Evolutionary conservation across 2,113 vertebrate species (phyloP).

Genomic region (Tragulus kanchil): DNA sequence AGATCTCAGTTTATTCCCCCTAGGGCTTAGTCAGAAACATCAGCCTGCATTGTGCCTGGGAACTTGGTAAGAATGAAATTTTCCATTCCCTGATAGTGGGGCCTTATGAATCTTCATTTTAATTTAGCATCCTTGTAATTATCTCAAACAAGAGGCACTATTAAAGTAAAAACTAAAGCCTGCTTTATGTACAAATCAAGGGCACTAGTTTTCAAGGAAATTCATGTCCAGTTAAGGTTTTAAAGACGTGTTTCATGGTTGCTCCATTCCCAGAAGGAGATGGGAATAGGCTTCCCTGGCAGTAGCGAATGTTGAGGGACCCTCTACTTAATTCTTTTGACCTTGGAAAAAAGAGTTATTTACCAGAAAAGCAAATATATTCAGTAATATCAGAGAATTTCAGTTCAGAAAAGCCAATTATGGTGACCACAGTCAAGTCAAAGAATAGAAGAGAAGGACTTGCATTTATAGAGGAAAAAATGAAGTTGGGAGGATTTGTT

Average conservation of each 20-base stretch:
- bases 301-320: background rate
- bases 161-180: background rate
- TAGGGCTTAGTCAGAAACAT: background rate
- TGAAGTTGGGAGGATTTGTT: background rate
- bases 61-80: background rate
- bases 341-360: background rate
- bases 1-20: background rate
- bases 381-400: background rate
- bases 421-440: background rate
- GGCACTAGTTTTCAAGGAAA: background rate
- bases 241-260: background rate
- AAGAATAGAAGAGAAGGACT: background rate
- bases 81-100: background rate
- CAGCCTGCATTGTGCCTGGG: no score
- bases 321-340: background rate
- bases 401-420: background rate
- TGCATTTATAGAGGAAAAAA: background rate
- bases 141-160: background rate
- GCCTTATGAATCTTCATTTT: background rate
- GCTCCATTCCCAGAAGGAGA: background rate
- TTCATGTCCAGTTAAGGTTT: background rate
- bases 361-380: background rate
- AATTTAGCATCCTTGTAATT: background rate
- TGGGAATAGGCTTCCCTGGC: background rate
- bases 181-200: conserved; percentile 13